Evolutionary conservation across 2,888 invertebrate genomes (phyloP).

Genomic region (Oxystoma pomonae): DNA sequence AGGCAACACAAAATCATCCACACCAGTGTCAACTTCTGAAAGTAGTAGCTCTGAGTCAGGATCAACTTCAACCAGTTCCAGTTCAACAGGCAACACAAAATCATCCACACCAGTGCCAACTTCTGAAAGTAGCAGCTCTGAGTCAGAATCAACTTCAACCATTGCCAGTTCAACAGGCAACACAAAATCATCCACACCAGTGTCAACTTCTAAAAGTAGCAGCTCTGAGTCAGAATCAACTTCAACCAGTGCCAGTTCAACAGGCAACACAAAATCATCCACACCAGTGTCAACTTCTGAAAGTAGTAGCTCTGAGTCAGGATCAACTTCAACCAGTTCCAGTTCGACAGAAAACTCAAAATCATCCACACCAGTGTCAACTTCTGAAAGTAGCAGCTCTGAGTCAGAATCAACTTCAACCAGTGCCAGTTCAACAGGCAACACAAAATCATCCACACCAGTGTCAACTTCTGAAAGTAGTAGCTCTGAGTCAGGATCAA

Average conservation of each 20-base stretch:
- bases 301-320: background rate
- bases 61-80: background rate
- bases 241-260: background rate
- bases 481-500: background rate
- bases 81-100: background rate
- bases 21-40: background rate
- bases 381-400: slow-evolving; percentile 2
- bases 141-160: background rate
- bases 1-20: background rate
- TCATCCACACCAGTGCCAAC: background rate
- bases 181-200: background rate
- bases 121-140: background rate
- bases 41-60: background rate
- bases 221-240: background rate
- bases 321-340: background rate
- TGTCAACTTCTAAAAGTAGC: background rate
- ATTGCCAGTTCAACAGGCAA: background rate
- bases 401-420: background rate
- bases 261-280: background rate
- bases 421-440: background rate
- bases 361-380: background rate
- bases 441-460: background rate
- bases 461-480: background rate
- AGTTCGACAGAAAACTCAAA: slow-evolving; percentile 5
- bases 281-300: background rate